Base-by-base conservation (phyloP, 2,113 vertebrate species). In the Craseonycteris thonglongyai region DNA sequence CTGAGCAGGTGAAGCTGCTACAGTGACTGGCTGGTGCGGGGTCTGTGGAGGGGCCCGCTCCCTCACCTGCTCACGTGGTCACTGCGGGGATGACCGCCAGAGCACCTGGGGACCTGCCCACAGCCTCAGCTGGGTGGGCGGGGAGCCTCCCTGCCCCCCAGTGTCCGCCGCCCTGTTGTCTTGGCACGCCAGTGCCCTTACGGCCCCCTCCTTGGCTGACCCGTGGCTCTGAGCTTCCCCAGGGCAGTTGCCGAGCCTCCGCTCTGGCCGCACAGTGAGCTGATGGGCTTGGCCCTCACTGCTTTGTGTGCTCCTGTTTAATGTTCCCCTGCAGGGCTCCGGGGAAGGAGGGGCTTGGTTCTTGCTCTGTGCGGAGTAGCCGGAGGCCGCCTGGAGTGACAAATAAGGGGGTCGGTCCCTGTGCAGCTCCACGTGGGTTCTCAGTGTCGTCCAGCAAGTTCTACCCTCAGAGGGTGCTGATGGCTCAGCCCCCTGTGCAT, bases 101-200 rank as follows among this genome's bases (percentile, higher is more conserved):
- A 11, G 42, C 13, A 8, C 22, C 2, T 0, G 0, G 2, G 65
- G 47, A 18, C 47, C 40, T 0, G 15, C 2, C 51, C 15, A 4
- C 24, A 22, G 16, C 35, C 76, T 51, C 4, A 2, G 6, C 35
- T 21, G 16, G 2, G 0, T 0, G 2, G 54, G 26, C 0, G 0
- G 59, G 18, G 42, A 13, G 35, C 49, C 22, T 42, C 28, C 58
- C 26, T 11, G 40, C 19, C 15, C 45, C 13, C 0, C 0, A 0
- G n/a, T 15, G 71, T 28, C 58, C 10, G 42, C 56, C 0, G 9
- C 38, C 7, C 3, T 11, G 0, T 51, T 10, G 21, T 35, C 38
- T 28, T 10, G 58, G 42, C 0, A 0, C 21, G 9, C 14, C 1
- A 12, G 19, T 5, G 12, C 21, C 6, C 47, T 12, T 0, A n/a